These are phyloP conservation scores for Hydropotes inermis DNA, from an alignment of 2,113 vertebrate genomes.

Conservation along the genomic window DNA sequence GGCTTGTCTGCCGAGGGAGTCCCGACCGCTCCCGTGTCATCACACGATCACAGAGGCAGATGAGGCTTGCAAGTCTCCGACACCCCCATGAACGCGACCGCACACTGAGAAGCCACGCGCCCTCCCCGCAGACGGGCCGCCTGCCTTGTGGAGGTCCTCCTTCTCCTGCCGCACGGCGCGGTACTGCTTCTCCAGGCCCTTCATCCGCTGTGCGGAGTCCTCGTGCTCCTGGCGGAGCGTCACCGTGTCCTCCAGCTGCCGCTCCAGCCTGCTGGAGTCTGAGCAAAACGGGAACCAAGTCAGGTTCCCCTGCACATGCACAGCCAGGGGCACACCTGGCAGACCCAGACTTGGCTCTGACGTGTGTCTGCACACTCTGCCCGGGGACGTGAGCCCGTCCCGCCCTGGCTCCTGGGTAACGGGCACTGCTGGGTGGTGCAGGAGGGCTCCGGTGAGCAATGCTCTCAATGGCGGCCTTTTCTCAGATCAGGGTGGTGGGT, in stretches of 20 bases:
- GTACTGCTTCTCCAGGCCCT: constrained; percentile 92
- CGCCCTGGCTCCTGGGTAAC: fast-evolving
- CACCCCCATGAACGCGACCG: fast-evolving
- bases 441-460: not conserved
- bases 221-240: constrained; percentile 91
- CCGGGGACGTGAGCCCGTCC: fast-evolving
- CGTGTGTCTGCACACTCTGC: fast-evolving
- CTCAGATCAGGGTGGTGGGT: not conserved
- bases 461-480: not conserved
- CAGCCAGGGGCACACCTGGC: fast-evolving
- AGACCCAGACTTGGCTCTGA: not conserved
- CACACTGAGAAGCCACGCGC: fast-evolving
- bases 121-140: fast-evolving
- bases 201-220: constrained; percentile 89
- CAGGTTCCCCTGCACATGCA: fast-evolving
- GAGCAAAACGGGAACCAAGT: not conserved
- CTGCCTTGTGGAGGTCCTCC: constrained; percentile 95
- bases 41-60: not conserved
- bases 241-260: constrained; percentile 91
- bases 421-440: fast-evolving
- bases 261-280: constrained; percentile 93
- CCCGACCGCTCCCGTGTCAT: fast-evolving
- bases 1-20: not conserved
- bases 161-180: constrained; percentile 90
- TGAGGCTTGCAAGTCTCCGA: fast-evolving